Evolutionary conservation across 2,888 invertebrate species (phyloP).

Genomic region (Ormyrus rosae): DNA sequence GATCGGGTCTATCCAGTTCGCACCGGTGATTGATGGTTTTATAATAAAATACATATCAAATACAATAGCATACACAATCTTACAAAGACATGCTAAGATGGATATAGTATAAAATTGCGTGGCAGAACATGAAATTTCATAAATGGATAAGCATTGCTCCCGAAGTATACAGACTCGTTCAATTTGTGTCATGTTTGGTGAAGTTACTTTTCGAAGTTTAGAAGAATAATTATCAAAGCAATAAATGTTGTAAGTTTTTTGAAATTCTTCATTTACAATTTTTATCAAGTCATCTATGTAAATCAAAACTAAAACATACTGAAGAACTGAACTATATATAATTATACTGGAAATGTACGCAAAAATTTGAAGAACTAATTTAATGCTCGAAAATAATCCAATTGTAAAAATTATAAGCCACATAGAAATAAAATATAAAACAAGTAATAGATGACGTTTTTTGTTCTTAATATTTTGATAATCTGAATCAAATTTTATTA

Average conservation of each 20-base stretch:
- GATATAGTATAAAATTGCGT: slow-evolving; percentile 1
- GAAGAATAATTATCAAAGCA: no score
- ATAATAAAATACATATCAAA: slow-evolving; percentile 1
- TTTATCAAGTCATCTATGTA: neutral
- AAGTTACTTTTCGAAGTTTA: no score
- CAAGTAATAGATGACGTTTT: neutral
- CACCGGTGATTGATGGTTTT: neutral
- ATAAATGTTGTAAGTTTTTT: neutral
- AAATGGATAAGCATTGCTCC: neutral
- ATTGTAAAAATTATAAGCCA: neutral
- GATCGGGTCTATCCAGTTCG: neutral
- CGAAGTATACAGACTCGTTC: neutral
- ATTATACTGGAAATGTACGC: neutral
- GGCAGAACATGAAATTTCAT: neutral
- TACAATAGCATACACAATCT: neutral
- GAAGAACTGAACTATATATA: neutral
- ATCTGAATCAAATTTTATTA: no score
- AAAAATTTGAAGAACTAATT: neutral
- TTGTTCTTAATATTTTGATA: neutral
- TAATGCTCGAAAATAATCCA: neutral
- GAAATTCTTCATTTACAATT: neutral
- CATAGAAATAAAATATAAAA: neutral
- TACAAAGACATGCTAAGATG: neutral
- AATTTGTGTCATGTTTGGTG: neutral
- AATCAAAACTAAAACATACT: neutral